Evolutionary conservation across 2,888 invertebrate genomes (phyloP), one percentile per base, ranked within the genome.

Genomic region (Megamerina dolium): DNA sequence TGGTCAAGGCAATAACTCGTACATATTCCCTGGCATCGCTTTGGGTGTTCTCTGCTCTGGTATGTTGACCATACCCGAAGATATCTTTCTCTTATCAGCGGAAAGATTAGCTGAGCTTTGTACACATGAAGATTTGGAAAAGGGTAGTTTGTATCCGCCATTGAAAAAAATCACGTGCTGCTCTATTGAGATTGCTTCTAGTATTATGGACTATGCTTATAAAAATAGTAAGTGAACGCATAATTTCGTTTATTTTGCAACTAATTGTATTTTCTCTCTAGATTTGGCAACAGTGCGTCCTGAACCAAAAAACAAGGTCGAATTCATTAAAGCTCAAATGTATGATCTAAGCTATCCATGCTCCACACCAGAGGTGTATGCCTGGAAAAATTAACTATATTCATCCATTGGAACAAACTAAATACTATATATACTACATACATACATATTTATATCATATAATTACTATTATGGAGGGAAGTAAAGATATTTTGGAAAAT

Each of bases 1-100:
- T 1, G 99, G 99, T 0, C 99, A 99, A 73, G 99, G 99, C 46
- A 96, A 96, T 75, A 96, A 96, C 74, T 84, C 95, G 1, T 96
- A 96, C 74, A 92, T 96, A 71, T 95, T 94, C 80, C 97, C 99
- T 14, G 99, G 96, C 4, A 78, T 94, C 54, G 94, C 94, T 18
- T 79, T 99, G 34, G 97, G 89, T 50, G 83, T 87, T 43, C 83
- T 96, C 55, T 83, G 85, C 60, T 87, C 90, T 53, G 92, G 93
- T 41, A 83, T 94, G 71, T 76, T 85, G 57, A 88, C 86, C 62
- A 91, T 99, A 65, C 82, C 86, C 12, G 95, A 99, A 63, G 87
- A 91, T 57, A 80, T 91, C 48, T 93, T 99, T 80, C 78, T 99
- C 44, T 78, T 89, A 13, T 85, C 97, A 23, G 94, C 97, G 3